Evolutionary conservation across 1,140 invertebrate species (phyloP), one percentile per base, ranked within the genome.

Genomic region (Plutomurus gul): DNA sequence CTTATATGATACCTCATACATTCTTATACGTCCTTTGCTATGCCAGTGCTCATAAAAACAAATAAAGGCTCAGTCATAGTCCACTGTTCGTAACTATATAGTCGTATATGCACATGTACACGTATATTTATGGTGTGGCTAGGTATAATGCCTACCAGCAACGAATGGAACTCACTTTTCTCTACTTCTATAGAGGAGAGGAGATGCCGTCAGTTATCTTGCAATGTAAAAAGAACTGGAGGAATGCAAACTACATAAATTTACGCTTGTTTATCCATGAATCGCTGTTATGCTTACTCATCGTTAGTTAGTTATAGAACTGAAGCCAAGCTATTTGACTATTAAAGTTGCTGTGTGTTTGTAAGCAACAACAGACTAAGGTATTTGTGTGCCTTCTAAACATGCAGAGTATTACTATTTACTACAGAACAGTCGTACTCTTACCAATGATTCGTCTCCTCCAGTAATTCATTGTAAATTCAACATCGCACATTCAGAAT

Each of bases 1-100:
- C 56, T 65, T 65, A n/a, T 65, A 27, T 65, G 56, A 65, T 65
- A 65, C 56, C 56, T 65, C 56, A 65, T 65, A 65, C 56, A 65
- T 65, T 65, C 13, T 27, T 65, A n/a, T 65, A 65, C 36, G 47
- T 51, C 47, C 6, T 18, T 22, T 51, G 47, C 47, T 18, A 22
- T 51, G 47, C 47, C n/a, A n/a, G 20, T 51, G 25, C 47, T 51
- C 25, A 22, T 51, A n/a, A n/a, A n/a, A n/a, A n/a, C n/a, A n/a
- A n/a, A n/a, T n/a, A n/a, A n/a, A n/a, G n/a, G n/a, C n/a, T n/a
- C n/a, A n/a, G n/a, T n/a, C n/a, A n/a, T n/a, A n/a, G n/a, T n/a
- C n/a, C n/a, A n/a, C n/a, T n/a, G 25, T 51, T 10, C 20, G 4
- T 25, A 51, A 7, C 20, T 51, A 51, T 11, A 51, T 51, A 47